Conservation (phyloP, 2,888 invertebrate species). For the Macrosiphum euphorbiae region DNA sequence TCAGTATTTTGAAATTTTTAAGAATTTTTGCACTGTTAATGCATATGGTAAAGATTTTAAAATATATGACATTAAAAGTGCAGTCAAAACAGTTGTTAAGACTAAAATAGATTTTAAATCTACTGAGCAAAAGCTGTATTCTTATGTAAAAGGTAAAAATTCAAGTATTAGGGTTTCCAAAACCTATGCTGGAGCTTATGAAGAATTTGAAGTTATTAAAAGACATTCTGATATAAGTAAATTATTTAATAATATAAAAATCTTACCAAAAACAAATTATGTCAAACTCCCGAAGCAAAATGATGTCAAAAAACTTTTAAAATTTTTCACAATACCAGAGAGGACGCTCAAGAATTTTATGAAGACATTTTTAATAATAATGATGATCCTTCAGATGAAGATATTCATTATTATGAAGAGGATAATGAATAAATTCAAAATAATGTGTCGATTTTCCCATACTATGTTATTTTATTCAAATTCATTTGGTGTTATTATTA, state of each 20-base stretch:
- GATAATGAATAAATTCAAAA: background rate
- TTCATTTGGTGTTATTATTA: too few relatives aligned
- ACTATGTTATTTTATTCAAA: too few relatives aligned
- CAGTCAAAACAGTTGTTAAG: conserved; percentile 23
- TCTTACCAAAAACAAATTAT: conserved; percentile 18
- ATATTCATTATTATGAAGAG: background rate
- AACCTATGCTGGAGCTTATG: background rate
- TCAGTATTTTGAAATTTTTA: background rate
- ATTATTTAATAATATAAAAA: background rate
- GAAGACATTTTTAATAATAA: background rate
- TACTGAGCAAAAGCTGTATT: background rate
- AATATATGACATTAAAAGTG: background rate
- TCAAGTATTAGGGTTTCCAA: background rate
- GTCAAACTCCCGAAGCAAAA: conserved; percentile 3
- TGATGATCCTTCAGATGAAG: background rate
- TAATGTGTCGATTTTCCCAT: background rate
- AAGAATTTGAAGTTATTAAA: background rate
- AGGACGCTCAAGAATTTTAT: conserved; percentile 26
- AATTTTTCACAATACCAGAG: conserved; percentile 21
- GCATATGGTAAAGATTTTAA: background rate
- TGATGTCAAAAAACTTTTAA: conserved; percentile 11
- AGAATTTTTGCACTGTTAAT: conserved; percentile 13
- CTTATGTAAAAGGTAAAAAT: conserved; percentile 2
- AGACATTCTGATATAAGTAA: background rate
- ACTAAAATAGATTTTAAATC: conserved; percentile 16